phyloP scores from a whole-genome alignment of 1,140 invertebrate genomes.

The Rhyzopertha dominica region DNA sequence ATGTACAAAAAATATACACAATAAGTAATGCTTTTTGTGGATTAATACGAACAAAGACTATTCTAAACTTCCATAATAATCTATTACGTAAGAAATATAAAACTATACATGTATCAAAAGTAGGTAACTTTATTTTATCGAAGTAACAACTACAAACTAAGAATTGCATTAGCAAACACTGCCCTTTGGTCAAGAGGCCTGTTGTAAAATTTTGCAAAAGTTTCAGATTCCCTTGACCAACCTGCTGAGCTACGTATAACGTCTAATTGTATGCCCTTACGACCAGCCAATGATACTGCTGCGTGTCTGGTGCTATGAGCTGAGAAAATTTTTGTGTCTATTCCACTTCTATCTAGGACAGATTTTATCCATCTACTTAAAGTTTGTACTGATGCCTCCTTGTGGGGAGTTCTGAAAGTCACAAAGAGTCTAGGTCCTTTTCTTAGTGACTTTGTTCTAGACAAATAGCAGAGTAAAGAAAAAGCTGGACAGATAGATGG shows the following conservation, averaged over 20 bases:
- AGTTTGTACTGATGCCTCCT: constrained; percentile 16
- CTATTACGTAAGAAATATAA: no score
- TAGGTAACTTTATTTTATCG: no score
- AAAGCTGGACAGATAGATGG: no score
- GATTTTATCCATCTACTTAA: constrained; percentile 23
- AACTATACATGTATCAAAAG: no score
- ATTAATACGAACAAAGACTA: no score
- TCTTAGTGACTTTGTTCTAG: no score
- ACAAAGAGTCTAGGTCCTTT: no score
- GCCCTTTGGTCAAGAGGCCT: constrained; percentile 20
- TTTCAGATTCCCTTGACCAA: constrained; percentile 20
- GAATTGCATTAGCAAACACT: constrained; percentile 18
- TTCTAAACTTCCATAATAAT: no score
- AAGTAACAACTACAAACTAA: no score
- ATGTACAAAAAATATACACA: no score
- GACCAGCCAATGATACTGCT: constrained; percentile 21
- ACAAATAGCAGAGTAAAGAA: no score
- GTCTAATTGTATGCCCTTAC: constrained; percentile 16
- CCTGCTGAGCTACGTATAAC: constrained; percentile 23
- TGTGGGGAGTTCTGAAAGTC: constrained; percentile 11
- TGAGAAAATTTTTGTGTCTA: constrained; percentile 17
- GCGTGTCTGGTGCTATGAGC: constrained; percentile 24
- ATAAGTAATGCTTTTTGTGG: no score
- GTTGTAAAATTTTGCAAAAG: constrained; percentile 25
- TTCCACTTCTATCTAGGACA: constrained; percentile 11